Base-by-base conservation (phyloP, 2,113 vertebrate genomes). In the Hemiscyllium ocellatum region DNA sequence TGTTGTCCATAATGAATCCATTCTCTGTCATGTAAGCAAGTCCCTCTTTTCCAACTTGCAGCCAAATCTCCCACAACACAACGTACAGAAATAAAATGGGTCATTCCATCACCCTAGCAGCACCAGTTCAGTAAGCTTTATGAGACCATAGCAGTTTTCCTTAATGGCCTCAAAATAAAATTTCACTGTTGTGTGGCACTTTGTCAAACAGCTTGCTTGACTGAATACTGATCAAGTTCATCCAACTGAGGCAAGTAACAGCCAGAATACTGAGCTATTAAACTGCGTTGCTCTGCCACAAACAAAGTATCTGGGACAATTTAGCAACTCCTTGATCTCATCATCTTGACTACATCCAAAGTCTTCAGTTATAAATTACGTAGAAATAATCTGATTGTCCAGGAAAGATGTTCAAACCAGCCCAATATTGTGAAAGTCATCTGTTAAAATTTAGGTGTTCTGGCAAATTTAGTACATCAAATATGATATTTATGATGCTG, bases 401-500 rank as follows among this genome's bases (percentile, higher is more conserved):
- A 94, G 93, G 90, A 94, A 94, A 94, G 93, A 94, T 68, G 24
- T 94, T 70, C 65, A 50, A 70, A 10, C 10, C 93, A 72, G 93
- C 66, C 56, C 93, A 94, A 70, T 26, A 26, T 50, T 50, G 17
- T 47, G 42, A 42, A 70, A 42, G 37, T 94, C 66, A 94, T 70
- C 66, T 50, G 93, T 70, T 94, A 94, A 94, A 69, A 8, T 94
- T 94, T 94, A 94, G 93, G 37, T 70, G 93, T 70, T 94, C 37
- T 94, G 91, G 65, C 66, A 69, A 68, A 37, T 94, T 68, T 94
- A 94, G 65, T 69, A 47, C 66, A 37, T 94, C 17, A 24, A 24
- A 50, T 50, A 69, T 69, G 68, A 70, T 50, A 94, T 37, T 70
- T 94, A 94, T 47, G 65, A 69, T 66, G 33, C 91, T 69, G 91